These are phyloP conservation scores for Nomada fucata DNA, from an alignment of 2,888 invertebrate species.

Conservation along the genomic window DNA sequence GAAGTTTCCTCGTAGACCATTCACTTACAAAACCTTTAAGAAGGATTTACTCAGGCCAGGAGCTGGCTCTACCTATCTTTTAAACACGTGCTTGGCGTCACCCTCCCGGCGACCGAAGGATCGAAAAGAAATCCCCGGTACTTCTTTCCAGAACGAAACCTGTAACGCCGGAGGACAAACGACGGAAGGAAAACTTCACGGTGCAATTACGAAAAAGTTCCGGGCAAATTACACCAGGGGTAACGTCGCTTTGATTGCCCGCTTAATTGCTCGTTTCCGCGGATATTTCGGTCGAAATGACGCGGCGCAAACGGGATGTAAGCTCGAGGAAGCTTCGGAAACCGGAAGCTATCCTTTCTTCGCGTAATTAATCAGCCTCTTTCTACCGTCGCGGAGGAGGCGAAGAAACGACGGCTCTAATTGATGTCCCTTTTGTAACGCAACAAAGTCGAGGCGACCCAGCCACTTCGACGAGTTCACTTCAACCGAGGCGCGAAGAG, in stretches of 20 bases:
- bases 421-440: neutral
- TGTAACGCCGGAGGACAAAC: neutral
- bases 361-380: slow-evolving; percentile 38
- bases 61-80: neutral
- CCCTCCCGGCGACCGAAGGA: neutral
- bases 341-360: slow-evolving; percentile 3
- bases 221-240: slow-evolving; percentile 27
- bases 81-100: neutral
- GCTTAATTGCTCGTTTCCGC: slow-evolving; percentile 42
- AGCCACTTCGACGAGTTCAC: neutral
- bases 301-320: slow-evolving; percentile 18
- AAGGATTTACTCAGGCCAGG: neutral
- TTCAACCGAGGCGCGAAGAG: neutral
- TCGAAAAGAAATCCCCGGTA: neutral
- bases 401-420: slow-evolving; percentile 15
- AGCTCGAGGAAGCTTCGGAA: slow-evolving; percentile 4
- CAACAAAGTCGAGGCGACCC: slow-evolving; percentile 2
- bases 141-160: neutral
- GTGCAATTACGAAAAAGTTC: slow-evolving; percentile 39
- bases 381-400: neutral
- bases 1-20: neutral
- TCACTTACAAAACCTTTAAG: slow-evolving; percentile 1
- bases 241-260: slow-evolving; percentile 10
- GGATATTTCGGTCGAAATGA: slow-evolving; percentile 24
- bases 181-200: slow-evolving; percentile 12